Base-by-base conservation (phyloP, 2,113 vertebrate genomes). In the Trichechus manatus region DNA sequence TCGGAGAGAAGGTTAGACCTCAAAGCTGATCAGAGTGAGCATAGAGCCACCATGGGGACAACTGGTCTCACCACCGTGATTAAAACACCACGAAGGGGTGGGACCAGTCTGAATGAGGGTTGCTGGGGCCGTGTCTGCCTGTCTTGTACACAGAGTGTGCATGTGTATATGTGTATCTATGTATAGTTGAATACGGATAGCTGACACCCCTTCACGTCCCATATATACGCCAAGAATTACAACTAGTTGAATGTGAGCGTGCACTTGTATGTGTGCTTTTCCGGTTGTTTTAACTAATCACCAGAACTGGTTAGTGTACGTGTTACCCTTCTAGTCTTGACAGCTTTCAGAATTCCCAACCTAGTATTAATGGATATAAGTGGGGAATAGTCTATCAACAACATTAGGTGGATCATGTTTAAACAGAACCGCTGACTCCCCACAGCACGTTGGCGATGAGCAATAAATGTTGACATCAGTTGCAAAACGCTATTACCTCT, bases 1-100 rank as follows among this genome's bases (percentile, higher is more conserved):
- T 80, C 99, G 98, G 96, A 99, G 98, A 99, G 99, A 99, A 99
- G 99, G 99, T 99, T 99, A 99, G 99, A 98, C 92, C 96, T 96
- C 97, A 97, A 97, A 97, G 81, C 47, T 77, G 81, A 56, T 61
- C 86, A 82, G 81, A 92, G 83, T 56, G 92, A 90, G 85, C 31
- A 23, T 96, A 94, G 91, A 70, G 82, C 42, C 88, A 44, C 33
- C 75, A 89, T 86, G 44, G 96, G 85, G n/a, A 89, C 92, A 11
- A 11, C 64, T 50, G 91, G 83, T 61, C 36, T 66, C 70, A 56
- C 27, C 89, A 7, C 13, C 31, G 29, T 2, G 39, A 80, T 93
- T 74, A 27, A 77, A 83, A 53, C 82, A 83, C 61, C 66, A 19
- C 66, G 39, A 75, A 59, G 33, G 36, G 84, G 77, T 31, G 88